These are phyloP conservation scores for Bungarus multicinctus DNA, from an alignment of 2,113 vertebrate species.

Conservation along the genomic window DNA sequence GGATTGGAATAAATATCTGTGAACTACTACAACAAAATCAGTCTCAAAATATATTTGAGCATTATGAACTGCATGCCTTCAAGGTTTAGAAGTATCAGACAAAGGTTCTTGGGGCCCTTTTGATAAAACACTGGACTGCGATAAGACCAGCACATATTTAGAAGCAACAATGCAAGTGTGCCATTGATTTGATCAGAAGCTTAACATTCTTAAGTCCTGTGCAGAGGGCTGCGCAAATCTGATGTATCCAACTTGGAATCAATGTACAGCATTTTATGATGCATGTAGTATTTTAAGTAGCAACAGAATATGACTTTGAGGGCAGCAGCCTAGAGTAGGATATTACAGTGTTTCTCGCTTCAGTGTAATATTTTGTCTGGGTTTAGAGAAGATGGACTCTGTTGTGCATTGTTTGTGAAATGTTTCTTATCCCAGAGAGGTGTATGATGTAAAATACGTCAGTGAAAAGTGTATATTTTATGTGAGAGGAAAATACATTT, in stretches of 20 bases:
- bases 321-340: slow-evolving; percentile 56
- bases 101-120: neutral
- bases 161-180: slow-evolving; percentile 36
- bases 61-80: slow-evolving; percentile 36
- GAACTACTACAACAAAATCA: neutral
- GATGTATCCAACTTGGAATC: slow-evolving; percentile 36
- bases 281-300: slow-evolving; percentile 51
- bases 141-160: slow-evolving; percentile 47
- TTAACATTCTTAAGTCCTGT: slow-evolving; percentile 18
- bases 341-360: slow-evolving; percentile 57
- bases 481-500: slow-evolving; percentile 69
- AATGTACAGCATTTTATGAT: slow-evolving; percentile 42
- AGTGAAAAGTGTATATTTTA: slow-evolving; percentile 70
- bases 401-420: slow-evolving; percentile 63
- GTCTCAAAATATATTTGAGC: slow-evolving; percentile 16
- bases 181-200: slow-evolving; percentile 22
- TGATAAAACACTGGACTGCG: slow-evolving; percentile 27
- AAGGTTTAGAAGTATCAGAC: slow-evolving; percentile 39
- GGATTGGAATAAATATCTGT: neutral
- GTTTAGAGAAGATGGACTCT: slow-evolving; percentile 54
- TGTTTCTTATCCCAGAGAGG: slow-evolving; percentile 62
- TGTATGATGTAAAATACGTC: slow-evolving; percentile 64
- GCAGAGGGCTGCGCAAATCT: slow-evolving; percentile 29
- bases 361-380: slow-evolving; percentile 54
- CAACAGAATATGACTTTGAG: slow-evolving; percentile 51